Evolutionary conservation across 2,888 invertebrate species (phyloP), one percentile per base, ranked within the genome.

Genomic region (Himalopsyche tibetana): DNA sequence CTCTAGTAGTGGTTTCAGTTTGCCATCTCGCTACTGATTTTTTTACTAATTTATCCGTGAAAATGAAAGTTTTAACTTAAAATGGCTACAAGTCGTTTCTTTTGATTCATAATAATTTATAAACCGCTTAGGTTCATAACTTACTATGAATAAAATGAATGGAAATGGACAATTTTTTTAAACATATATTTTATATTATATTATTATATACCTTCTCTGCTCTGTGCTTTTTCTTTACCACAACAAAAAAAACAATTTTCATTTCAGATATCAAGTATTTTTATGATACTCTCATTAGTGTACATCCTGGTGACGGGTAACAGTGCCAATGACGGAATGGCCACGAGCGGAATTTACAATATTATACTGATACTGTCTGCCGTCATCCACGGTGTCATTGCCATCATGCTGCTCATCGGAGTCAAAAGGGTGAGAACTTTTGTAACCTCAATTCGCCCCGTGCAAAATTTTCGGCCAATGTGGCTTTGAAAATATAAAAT

Each of bases 331-430:
- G 9, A 79, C 36, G 79, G 80, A 11, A 19, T 5, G 19, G 55
- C 40, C 36, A 19, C 15, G 5, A 19, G 36, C 55, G 8, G 4
- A 1, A 55, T n/a, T 4, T 28, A 40, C 4, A 11, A 2, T 55
- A 45, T 28, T 38, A 12, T 63, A 5, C 6, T 86, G 15, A n/a
- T 83, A 15, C 55, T 86, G 80, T 40, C 38, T 4, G 83, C 74
- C 17, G 12, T 83, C 42, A 42, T 86, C 69, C 19, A 56, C 19
- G 28, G 81, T 6, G 17, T 63, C 28, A 17, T 85, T 1, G 17
- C 83, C 38, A 80, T 86, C 36, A 63, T 83, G 56, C 83, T 86
- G 17, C 80, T 86, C 38, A 63, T 84, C 38, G 86, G 86, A 4
- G 86, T 83, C 69, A 83, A 45, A 17, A 86, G 83, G 81, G 86